Base-by-base conservation (phyloP, 2,888 invertebrate genomes). In the Copidosoma aretas region DNA sequence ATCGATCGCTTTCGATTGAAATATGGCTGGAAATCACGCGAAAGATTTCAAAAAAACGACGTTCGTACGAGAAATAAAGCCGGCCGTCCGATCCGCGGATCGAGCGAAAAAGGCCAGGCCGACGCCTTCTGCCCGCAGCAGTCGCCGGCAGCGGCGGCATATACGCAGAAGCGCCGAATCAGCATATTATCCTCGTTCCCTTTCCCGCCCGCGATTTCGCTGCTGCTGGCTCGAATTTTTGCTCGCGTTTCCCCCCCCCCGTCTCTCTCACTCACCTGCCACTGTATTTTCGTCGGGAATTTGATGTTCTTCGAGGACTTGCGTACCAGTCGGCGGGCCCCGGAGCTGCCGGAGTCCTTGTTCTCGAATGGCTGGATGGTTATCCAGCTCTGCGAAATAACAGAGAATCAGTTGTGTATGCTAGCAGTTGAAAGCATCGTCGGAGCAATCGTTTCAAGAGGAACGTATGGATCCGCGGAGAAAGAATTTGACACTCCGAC, bases 361-460 rank as follows among this genome's bases (percentile, higher is more conserved):
- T 81, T 78, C 70, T 83, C 85, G 73, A 85, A 84, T 69, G 86
- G 83, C 78, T 85, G 84, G 75, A 88, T 82, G 58, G 84, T 84
- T 73, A 88, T 84, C 79, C 86, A 85, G 82, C 84, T 86, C 88
- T 88, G 79, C 52, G 81, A 83, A 75, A 63, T 68, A 72, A 46
- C 53, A 32, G 32, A 32, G 32, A 32, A 32, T 5, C 32, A 32
- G 32, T n/a, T n/a, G n/a, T n/a, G n/a, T n/a, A n/a, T n/a, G 41
- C 14, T 41, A 14, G 41, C 51, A 19, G 5, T 4, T 12, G 22
- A 17, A 53, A 12, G 25, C 49, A 51, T n/a, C n/a, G n/a, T n/a
- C n/a, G n/a, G n/a, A n/a, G n/a, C n/a, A n/a, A n/a, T n/a, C n/a
- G n/a, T n/a, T n/a, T n/a, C n/a, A n/a, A n/a, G n/a, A n/a, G n/a